phyloP scores from a whole-genome alignment of 2,888 invertebrate species.

The Cremastinae sp. region DNA sequence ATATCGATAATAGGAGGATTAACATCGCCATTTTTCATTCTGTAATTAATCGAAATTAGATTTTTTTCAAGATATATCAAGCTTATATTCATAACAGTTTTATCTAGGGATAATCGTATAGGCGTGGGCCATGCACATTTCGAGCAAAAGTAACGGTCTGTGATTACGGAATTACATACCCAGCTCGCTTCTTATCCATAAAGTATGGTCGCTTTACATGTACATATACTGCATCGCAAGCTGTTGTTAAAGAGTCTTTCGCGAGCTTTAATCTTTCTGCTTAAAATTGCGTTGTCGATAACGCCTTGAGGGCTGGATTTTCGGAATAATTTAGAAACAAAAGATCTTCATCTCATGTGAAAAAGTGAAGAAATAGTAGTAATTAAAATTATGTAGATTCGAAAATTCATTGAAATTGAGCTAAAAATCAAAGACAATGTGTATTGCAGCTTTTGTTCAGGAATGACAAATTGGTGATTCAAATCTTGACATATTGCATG shows the following conservation, averaged over 20 bases:
- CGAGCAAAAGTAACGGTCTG: constrained; percentile 33
- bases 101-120: constrained; percentile 47
- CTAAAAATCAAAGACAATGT: too few species aligned
- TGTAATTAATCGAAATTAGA: not conserved
- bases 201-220: constrained; percentile 20
- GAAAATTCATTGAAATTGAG: too few species aligned
- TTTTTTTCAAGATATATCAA: not conserved
- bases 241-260: constrained; percentile 28
- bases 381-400: not conserved
- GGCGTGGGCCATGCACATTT: constrained; percentile 10
- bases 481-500: constrained; percentile 21
- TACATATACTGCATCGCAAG: constrained; percentile 8
- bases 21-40: not conserved
- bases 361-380: not conserved
- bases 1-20: too few species aligned
- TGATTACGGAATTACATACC: constrained; percentile 49
- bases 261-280: constrained; percentile 13
- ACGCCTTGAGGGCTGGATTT: constrained; percentile 16
- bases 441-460: too few species aligned
- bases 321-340: constrained; percentile 5
- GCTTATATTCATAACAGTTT: constrained; percentile 38
- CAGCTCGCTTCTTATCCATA: constrained; percentile 45
- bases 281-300: constrained; percentile 17
- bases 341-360: not conserved
- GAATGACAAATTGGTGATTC: too few species aligned